A percentile compares a stretch with the other conserved stretches of the same genome.
phyloP scores from a whole-genome alignment of 2,888 invertebrate species.

The Tupiocoris notatus region DNA sequence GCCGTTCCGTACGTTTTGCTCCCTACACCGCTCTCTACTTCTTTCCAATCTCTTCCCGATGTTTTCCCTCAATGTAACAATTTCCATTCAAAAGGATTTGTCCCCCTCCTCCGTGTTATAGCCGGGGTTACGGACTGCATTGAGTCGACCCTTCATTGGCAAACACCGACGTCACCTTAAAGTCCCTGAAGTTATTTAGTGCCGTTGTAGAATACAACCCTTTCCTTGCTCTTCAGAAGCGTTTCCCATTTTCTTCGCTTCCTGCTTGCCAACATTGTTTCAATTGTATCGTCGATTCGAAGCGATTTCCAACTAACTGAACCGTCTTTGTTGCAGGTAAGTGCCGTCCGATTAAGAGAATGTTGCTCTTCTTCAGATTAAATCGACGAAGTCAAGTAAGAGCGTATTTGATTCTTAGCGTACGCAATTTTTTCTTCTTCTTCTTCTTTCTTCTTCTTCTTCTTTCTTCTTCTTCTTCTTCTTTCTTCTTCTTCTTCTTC shows the following conservation, averaged over 20 bases:
- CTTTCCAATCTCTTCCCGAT: not conserved
- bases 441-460: too few relatives aligned
- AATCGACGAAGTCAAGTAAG: too few relatives aligned
- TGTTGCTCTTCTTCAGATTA: not conserved
- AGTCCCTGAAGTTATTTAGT: slow-evolving; percentile 10
- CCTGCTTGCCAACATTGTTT: not conserved
- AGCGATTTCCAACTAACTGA: slow-evolving; percentile 9
- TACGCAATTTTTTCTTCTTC: too few relatives aligned
- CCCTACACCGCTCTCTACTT: not conserved
- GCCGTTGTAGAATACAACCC: slow-evolving; percentile 8
- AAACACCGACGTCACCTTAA: slow-evolving; percentile 2
- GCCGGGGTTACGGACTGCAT: not conserved
- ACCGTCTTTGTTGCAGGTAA: slow-evolving; percentile 28
- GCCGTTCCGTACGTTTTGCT: not conserved
- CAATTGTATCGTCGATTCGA: not conserved
- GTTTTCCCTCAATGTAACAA: slow-evolving; percentile 6
- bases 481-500: too few relatives aligned
- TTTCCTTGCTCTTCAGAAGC: not conserved
- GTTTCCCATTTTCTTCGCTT: too few relatives aligned
- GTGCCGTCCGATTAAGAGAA: not conserved
- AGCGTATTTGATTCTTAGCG: too few relatives aligned
- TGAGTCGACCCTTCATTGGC: not conserved
- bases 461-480: too few relatives aligned
- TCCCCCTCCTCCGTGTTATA: not conserved
- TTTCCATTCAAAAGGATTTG: slow-evolving; percentile 21